Conservation (phyloP, 1,140 invertebrate species). For the Atopsyche davidsoni region DNA sequence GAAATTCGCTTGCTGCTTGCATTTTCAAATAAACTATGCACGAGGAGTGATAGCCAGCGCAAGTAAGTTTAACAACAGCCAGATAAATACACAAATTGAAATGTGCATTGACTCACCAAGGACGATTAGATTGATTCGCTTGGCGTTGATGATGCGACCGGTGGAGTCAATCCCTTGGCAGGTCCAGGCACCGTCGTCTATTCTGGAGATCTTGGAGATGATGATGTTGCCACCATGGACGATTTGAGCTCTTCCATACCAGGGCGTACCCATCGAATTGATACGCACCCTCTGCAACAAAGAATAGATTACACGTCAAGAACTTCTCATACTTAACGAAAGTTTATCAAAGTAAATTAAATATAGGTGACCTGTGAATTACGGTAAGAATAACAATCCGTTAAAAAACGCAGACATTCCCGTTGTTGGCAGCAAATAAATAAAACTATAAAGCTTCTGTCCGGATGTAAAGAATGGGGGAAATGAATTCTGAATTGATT, state of each 20-base stretch:
- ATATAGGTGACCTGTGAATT: background rate
- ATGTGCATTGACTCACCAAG: slow-evolving; percentile 23
- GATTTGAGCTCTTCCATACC: slow-evolving; percentile 1
- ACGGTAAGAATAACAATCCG: too few relatives aligned
- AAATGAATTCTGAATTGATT: too few relatives aligned
- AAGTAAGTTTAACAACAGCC: background rate
- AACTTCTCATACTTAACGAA: background rate
- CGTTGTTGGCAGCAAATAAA: too few relatives aligned
- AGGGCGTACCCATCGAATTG: background rate
- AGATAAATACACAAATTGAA: background rate
- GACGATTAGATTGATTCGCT: slow-evolving; percentile 26
- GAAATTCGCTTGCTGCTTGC: background rate
- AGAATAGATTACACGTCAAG: background rate
- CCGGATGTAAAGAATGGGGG: too few relatives aligned
- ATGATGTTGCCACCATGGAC: slow-evolving; percentile 16
- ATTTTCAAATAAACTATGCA: too few relatives aligned
- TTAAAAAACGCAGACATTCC: too few relatives aligned
- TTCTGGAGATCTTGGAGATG: slow-evolving; percentile 20
- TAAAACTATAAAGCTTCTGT: too few relatives aligned
- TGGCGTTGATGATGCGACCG: slow-evolving; percentile 14
- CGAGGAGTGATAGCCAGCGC: too few relatives aligned
- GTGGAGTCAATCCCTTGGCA: slow-evolving; percentile 16
- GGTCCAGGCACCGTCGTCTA: slow-evolving; percentile 24
- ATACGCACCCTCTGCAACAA: background rate
- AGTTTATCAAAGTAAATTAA: background rate